These are phyloP conservation scores for Cynopterus brachyotis DNA, from an alignment of 2,113 vertebrate species.

Conservation along the genomic window DNA sequence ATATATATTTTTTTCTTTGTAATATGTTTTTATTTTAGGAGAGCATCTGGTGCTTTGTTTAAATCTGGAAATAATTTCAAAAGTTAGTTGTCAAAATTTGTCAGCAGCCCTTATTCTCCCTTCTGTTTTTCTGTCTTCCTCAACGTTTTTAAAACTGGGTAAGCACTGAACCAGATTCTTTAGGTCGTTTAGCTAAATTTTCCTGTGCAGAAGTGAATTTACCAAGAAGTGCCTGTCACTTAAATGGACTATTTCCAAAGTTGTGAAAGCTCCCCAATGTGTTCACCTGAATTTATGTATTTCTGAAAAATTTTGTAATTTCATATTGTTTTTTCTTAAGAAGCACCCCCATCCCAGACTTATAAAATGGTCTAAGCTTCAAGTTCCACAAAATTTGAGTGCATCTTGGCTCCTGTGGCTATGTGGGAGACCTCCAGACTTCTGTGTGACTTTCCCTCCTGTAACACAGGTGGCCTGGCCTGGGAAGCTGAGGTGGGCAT, in stretches of 20 bases:
- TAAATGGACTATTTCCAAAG: not conserved
- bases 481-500: not conserved
- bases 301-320: not conserved
- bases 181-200: not conserved
- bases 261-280: not conserved
- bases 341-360: not conserved
- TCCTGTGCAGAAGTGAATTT: not conserved
- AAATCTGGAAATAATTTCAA: conserved; percentile 64
- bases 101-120: not conserved
- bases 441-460: not conserved
- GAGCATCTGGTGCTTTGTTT: conserved; percentile 44
- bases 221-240: not conserved
- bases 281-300: not conserved
- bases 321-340: not conserved
- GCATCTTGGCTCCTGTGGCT: not conserved
- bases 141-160: not conserved
- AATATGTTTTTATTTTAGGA: conserved; percentile 60
- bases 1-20: not conserved
- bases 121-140: conserved; percentile 17
- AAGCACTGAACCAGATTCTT: not conserved
- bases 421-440: not conserved
- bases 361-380: not conserved
- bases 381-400: not conserved
- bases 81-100: conserved; percentile 50
- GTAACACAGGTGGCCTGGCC: not conserved